A percentile compares a stretch with the other conserved stretches of the same genome.
These are phyloP conservation scores for Pterostichus madidus DNA, from an alignment of 2,888 invertebrate genomes.

Conservation along the genomic window DNA sequence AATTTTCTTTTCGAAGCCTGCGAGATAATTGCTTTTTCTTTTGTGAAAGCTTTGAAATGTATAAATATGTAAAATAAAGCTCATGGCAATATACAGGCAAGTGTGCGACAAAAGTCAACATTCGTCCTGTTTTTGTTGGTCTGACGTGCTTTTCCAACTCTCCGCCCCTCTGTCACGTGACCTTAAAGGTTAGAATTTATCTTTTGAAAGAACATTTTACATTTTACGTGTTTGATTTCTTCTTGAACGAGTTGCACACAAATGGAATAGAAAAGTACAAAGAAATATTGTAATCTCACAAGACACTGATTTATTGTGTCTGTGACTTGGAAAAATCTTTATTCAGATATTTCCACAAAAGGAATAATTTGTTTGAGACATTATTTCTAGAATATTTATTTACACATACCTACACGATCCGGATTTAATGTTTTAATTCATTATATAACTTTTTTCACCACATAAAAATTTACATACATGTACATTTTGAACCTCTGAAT, in stretches of 20 bases:
- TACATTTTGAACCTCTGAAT: too few species aligned
- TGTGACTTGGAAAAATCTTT: background rate
- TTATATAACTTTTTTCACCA: too few species aligned
- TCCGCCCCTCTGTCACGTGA: constrained; percentile 3
- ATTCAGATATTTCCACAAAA: background rate
- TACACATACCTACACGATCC: too few species aligned
- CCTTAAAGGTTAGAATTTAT: constrained; percentile 37
- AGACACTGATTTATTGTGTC: constrained; percentile 15
- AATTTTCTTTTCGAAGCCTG: too few species aligned
- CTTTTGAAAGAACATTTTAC: constrained; percentile 28
- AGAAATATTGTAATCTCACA: constrained; percentile 32
- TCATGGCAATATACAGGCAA: background rate
- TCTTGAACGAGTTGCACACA: constrained; percentile 18
- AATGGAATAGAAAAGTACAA: constrained; percentile 27
- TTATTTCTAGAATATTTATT: background rate
- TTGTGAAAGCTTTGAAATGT: background rate
- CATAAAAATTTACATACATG: too few species aligned
- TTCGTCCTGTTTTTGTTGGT: constrained; percentile 16
- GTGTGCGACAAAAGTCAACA: constrained; percentile 1
- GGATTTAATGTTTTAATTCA: too few species aligned
- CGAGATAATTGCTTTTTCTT: constrained; percentile 15
- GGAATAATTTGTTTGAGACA: background rate
- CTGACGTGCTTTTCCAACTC: constrained; percentile 18
- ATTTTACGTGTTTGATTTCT: constrained; percentile 40
- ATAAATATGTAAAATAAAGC: constrained; percentile 34